Evolutionary conservation across 64 coral and sea anemone species (phyloP), one percentile per base, ranked within the genome.

Genomic region (Acropora tenuis): DNA sequence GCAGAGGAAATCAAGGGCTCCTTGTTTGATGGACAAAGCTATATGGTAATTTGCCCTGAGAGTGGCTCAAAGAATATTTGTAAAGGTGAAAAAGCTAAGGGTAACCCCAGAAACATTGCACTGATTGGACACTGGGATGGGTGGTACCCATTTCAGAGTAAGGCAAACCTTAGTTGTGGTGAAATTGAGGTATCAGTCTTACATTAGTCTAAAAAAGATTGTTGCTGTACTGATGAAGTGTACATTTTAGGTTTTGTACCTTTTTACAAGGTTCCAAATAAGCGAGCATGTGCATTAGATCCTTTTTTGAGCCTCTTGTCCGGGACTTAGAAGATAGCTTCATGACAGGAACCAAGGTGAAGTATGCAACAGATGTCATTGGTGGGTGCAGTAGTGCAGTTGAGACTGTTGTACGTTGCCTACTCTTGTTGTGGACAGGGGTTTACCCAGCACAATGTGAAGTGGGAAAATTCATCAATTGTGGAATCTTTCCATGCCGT

Each of bases 51-150:
- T 19, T 90, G 89, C 42, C 1, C 50, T 15, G 48, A 90, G 15
- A 82, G 89, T 83, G 89, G 89, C 7, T 6, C 41, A 73, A 53
- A 4, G 1, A 66, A 50, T n/a, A 8, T 10, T 52, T 45, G 71
- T 55, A 20, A 43, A 8, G 44, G 59, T 44, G 48, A 83, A 73
- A 44, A 50, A 52, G 68, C 89, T 73, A 13, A 4, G 47, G 78
- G 89, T 11, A 48, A 59, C 41, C 89, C 78, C 46, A 30, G n/a
- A 1, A 90, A 90, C 18, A 90, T 90, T 74, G 89, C 89, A 41
- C 45, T 90, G 2, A 90, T 90, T 30, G 89, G 89, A 41, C 63
- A 90, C 20, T 90, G 89, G 89, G 78, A 90, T 81, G 89, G 89
- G 17, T 90, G 89, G 78, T 69, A 90, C 63, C 77, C 89, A 71